Base-by-base conservation (phyloP, 1,140 invertebrate genomes). In the Drosophila hydei region DNA sequence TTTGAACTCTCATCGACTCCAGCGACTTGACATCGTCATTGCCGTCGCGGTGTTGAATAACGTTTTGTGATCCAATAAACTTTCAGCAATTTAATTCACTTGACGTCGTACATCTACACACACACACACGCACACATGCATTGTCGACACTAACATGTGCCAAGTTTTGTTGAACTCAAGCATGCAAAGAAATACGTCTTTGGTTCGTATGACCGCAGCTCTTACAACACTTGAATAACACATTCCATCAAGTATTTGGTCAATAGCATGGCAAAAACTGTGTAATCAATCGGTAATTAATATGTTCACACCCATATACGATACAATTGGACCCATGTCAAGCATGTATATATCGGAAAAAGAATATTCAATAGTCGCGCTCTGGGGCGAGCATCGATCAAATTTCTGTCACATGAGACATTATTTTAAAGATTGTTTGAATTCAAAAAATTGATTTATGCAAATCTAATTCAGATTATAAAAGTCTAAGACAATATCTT, bases 61-160 rank as follows among this genome's bases (percentile, higher is more conserved):
- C 80, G 79, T 79, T 90, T 90, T 87, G 83, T 90, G 83, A 87
- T 83, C 72, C 80, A 90, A 90, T 90, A 69, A 87, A 89, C 76
- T 69, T 78, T 73, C 43, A 87, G 77, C 87, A 89, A 89, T 87
- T 79, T 90, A 89, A 87, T 87, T 87, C 77, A 90, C 83, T 87
- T 87, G 83, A 76, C 58, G 67, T 76, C 62, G 11, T 12, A 75
- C 71, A 81, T 61, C 61, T 56, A 43, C 21, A 38, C 18, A 23
- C 18, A 60, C 18, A 12, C 58, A 69, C 63, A 62, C 11, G 38
- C 50, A 48, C 51, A 69, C 19, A 59, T 27, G 67, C 43, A 25
- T 51, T 14, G 45, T n/a, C 8, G 23, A 11, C 30, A 50, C 30
- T 42, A 30, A 55, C 55, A 56, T 74, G 56, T 55, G 27, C 50